Evolutionary conservation across 2,888 invertebrate genomes (phyloP), one percentile per base, ranked within the genome.

Genomic region (Scaptomyza parva): DNA sequence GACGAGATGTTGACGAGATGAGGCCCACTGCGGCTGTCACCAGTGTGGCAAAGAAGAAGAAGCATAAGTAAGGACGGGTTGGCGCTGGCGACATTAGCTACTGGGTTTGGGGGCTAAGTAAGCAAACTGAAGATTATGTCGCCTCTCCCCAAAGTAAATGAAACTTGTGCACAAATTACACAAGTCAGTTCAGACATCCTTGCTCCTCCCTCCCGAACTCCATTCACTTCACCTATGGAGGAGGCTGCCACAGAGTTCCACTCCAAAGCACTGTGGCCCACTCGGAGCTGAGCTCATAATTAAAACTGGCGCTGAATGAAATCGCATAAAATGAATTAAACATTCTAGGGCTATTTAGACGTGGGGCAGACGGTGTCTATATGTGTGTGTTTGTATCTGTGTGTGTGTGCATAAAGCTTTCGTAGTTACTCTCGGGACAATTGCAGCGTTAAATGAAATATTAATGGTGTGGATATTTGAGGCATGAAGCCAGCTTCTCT

Each of bases 241-340:
- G n/a, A 8, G 6, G 33, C 78, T 69, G 35, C 14, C 30, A 51
- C 66, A 57, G 57, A n/a, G 50, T 61, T 57, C 39, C 57, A 26
- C 33, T 43, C 14, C 50, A 14, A 35, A 14, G n/a, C 12, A 30
- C 9, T 30, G 18, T 41, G 44, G 22, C 43, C 35, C 41, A 54
- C 41, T 55, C 44, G 20, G 20, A 54, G 26, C 59, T 58, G 43
- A 44, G 77, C 76, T 76, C 86, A 86, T 86, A 86, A 86, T 86
- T 88, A 86, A 86, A 86, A 86, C 86, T 77, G 77, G 77, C 57
- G 78, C 85, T 86, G 88, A 84, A 84, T 82, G 84, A 86, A 86
- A 86, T 86, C 85, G 84, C 86, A 86, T 86, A 86, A 88, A 86
- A 88, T 86, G 88, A 86, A 86, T 86, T 86, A 86, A 86, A 86